Evolutionary conservation across 2,888 invertebrate species (phyloP).

Genomic region (Plebejus argus): DNA sequence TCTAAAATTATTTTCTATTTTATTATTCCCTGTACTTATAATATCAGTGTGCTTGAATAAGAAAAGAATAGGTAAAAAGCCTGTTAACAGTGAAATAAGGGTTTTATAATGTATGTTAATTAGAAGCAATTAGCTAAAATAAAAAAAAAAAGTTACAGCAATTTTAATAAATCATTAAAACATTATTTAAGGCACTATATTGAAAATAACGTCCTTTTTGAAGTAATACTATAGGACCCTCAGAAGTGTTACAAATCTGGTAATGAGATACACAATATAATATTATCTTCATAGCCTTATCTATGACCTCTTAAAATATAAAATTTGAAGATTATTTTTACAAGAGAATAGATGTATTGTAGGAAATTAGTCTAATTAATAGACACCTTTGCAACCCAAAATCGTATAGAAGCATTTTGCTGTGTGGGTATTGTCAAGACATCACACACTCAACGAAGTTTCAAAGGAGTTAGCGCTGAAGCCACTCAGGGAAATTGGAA

Average conservation of each 20-base stretch:
- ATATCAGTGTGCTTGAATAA: neutral
- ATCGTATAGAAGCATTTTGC: too few relatives aligned
- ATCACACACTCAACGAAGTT: conserved; percentile 58
- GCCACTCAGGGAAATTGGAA: conserved; percentile 53
- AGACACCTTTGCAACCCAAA: too few relatives aligned
- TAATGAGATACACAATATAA: too few relatives aligned
- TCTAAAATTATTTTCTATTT: neutral
- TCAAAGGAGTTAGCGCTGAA: conserved; percentile 60
- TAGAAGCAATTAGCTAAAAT: neutral
- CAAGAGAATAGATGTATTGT: too few relatives aligned
- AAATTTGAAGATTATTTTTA: too few relatives aligned
- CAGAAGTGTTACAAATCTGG: too few relatives aligned
- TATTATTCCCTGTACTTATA: neutral
- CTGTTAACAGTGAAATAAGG: neutral
- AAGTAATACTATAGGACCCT: too few relatives aligned
- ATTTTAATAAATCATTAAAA: neutral
- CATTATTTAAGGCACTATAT: too few relatives aligned
- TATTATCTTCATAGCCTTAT: too few relatives aligned
- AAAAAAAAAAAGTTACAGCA: neutral
- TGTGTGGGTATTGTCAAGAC: conserved; percentile 68
- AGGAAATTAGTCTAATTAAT: too few relatives aligned
- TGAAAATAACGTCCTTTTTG: too few relatives aligned
- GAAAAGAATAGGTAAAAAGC: neutral
- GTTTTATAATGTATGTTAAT: neutral
- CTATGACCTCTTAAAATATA: too few relatives aligned